Conservation (phyloP, 2,113 vertebrate species). For the Clarias batrachus region DNA sequence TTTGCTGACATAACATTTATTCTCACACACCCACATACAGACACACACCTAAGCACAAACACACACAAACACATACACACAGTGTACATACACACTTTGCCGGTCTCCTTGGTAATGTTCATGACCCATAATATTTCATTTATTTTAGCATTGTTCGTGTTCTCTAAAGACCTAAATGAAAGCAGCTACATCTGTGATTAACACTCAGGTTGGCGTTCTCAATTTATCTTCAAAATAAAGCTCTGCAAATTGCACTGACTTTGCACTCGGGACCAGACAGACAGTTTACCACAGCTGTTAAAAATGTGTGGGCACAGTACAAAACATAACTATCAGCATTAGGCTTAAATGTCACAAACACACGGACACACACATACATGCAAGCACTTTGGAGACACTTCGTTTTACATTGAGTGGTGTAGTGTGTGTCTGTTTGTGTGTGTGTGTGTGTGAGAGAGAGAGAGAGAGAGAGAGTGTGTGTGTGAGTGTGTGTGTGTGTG, state of each 20-base stretch:
- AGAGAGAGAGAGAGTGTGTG: conserved; percentile 57
- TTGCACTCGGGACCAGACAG: conserved; percentile 29
- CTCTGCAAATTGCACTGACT: conserved; percentile 24
- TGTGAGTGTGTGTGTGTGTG: conserved; percentile 30
- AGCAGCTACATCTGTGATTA: neutral
- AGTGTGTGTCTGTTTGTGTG: conserved; percentile 52
- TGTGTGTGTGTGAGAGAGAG: conserved; percentile 20
- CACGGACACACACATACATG: conserved; percentile 34
- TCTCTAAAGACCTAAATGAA: neutral
- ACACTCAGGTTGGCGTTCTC: neutral
- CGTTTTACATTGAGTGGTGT: conserved; percentile 39
- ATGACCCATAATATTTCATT: neutral
- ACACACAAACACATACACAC: conserved; percentile 12
- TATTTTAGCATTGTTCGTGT: neutral
- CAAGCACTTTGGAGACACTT: conserved; percentile 9
- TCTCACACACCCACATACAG: conserved; percentile 1
- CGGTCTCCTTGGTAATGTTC: conserved; percentile 17
- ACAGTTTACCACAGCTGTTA: conserved; percentile 50
- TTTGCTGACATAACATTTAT: conserved; percentile 30
- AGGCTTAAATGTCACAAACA: conserved; percentile 54
- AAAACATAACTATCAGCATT: conserved; percentile 57
- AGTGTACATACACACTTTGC: neutral
- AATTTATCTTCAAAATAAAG: conserved; percentile 16
- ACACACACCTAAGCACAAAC: neutral
- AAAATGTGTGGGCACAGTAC: conserved; percentile 47